These are phyloP conservation scores for Paguma larvata DNA, from an alignment of 2,797 vertebrate species.

Conservation along the genomic window DNA sequence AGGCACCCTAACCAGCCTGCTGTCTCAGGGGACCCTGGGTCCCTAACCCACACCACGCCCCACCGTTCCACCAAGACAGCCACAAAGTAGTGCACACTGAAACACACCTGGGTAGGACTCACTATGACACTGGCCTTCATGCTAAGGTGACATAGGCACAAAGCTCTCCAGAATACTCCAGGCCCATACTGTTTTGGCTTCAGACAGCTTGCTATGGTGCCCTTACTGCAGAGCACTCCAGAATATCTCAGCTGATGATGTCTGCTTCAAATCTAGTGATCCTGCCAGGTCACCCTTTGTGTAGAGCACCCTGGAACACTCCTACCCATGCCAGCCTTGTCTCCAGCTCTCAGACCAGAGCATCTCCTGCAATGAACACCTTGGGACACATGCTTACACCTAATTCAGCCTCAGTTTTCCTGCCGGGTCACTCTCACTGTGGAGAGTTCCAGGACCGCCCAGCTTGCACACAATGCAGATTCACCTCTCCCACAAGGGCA, in stretches of 20 bases:
- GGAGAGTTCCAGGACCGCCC: neutral
- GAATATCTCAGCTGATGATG: neutral
- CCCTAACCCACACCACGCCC: neutral
- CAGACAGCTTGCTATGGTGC: neutral
- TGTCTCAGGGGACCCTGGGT: neutral
- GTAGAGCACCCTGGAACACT: neutral
- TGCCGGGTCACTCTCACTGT: neutral
- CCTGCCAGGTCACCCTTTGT: neutral
- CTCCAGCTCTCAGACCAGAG: neutral
- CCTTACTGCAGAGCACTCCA: neutral
- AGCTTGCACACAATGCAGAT: neutral
- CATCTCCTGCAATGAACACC: neutral
- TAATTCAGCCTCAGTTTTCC: neutral
- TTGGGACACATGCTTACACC: neutral
- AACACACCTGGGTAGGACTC: neutral
- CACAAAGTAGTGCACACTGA: neutral
- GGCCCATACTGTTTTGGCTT: neutral
- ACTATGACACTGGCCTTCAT: neutral
- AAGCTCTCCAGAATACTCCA: neutral
- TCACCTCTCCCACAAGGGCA: neutral
- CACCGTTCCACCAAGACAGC: neutral
- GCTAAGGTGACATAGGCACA: neutral
- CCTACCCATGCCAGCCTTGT: neutral
- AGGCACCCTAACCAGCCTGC: neutral
- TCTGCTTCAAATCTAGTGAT: neutral